phyloP scores from a whole-genome alignment of 2,113 vertebrate genomes.

The Dendropsophus ebraccatus region DNA sequence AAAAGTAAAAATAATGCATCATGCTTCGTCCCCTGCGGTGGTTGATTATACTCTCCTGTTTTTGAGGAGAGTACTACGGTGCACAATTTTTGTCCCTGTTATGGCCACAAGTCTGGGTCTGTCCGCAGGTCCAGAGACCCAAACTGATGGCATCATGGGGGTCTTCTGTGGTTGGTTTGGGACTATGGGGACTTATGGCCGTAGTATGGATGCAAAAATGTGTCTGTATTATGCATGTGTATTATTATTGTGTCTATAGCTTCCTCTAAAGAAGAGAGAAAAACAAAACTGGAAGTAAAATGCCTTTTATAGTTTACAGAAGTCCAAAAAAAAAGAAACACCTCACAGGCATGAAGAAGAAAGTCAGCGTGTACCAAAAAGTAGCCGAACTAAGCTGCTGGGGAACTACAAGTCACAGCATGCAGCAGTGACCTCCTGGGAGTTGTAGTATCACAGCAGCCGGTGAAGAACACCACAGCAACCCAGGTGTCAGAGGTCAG shows the following conservation, averaged over 20 bases:
- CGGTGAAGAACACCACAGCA: too few species aligned
- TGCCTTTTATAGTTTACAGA: background rate
- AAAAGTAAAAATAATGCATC: too few species aligned
- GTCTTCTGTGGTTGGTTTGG: too few species aligned
- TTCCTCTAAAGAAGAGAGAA: background rate
- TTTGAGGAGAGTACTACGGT: too few species aligned
- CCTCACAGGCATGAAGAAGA: background rate
- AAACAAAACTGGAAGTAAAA: background rate
- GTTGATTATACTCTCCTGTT: background rate
- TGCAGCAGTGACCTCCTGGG: background rate
- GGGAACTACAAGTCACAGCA: slow-evolving; percentile 21
- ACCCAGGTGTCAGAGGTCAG: slow-evolving; percentile 3
- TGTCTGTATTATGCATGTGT: background rate
- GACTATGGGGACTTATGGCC: too few species aligned
- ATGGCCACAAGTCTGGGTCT: too few species aligned
- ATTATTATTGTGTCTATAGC: background rate
- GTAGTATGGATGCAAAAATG: too few species aligned
- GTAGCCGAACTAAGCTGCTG: background rate
- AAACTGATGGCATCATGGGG: too few species aligned
- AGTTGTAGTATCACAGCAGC: background rate
- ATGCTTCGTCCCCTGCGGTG: too few species aligned
- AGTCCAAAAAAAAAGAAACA: background rate
- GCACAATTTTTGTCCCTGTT: too few species aligned
- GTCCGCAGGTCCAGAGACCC: too few species aligned
- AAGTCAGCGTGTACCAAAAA: background rate